Evolutionary conservation across 1,140 invertebrate genomes (phyloP), one percentile per base, ranked within the genome.

Genomic region (Homarus americanus): DNA sequence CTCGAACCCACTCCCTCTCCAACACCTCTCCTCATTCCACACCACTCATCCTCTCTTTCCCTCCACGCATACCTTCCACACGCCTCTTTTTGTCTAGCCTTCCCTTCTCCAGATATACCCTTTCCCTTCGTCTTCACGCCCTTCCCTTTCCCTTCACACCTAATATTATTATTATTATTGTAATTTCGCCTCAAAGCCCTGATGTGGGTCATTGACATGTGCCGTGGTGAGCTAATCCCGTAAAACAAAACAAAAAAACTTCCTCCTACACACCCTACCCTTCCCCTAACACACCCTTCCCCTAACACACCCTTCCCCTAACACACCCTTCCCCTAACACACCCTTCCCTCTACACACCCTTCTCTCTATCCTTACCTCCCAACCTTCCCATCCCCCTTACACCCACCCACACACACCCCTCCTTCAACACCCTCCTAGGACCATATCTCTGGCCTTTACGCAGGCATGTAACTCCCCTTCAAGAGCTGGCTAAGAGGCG

Each of bases 371-470:
- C 9, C 3, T 38, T n/a, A 40, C 36, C 40, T 40, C 34, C 17
- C 38, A 15, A 36, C 36, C 75, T 78, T 32, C 17, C 72, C 20
- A 15, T 75, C 32, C n/a, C 32, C 20, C 72, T 15, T 17, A 75
- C 44, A 7, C 44, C 44, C 44, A 7, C 44, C 44, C 5, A 49
- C 44, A 49, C 44, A n/a, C 34, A 75, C 72, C 38, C 32, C 12
- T 34, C 72, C 72, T 38, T 38, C 17, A 15, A 24, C 72, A 36
- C 72, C 9, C 34, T 78, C 44, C 12, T 49, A 5, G 44, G 75
- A 24, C 75, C 75, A 41, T 78, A 78, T 78, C 75, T 78, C 75
- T 78, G 34, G 34, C 75, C 36, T 78, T n/a, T 53, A 53, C 78
- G 7, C 41, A 53, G 78, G 78, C 41, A 53, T 58, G 41, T 80